These are phyloP conservation scores for Apolygus lucorum DNA, from an alignment of 1,140 invertebrate genomes.

Conservation along the genomic window DNA sequence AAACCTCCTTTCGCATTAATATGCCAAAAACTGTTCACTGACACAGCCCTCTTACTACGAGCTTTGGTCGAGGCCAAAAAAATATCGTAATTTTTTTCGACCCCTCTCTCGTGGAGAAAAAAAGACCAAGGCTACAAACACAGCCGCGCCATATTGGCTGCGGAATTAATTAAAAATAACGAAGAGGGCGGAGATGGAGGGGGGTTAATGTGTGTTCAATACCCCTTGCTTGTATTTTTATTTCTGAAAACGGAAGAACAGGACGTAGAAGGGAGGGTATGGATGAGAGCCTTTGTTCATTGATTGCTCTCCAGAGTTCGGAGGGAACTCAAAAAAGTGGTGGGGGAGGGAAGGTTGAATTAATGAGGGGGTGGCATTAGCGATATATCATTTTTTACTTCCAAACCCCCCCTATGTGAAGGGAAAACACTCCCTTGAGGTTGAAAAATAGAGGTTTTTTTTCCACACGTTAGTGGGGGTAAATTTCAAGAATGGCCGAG, in stretches of 20 bases:
- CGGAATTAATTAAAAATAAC: constrained; percentile 24
- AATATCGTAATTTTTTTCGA: not conserved
- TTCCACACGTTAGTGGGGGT: too few relatives aligned
- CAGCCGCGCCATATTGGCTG: constrained; percentile 17
- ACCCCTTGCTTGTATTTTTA: constrained; percentile 20
- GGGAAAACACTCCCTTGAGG: not conserved
- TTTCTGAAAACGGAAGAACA: not conserved
- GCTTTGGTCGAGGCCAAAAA: not conserved
- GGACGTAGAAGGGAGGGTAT: not conserved
- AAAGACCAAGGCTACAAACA: not conserved
- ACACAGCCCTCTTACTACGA: not conserved
- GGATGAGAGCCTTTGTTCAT: constrained; percentile 20
- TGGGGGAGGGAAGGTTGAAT: constrained; percentile 11
- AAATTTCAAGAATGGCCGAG: too few relatives aligned
- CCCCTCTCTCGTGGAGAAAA: not conserved
- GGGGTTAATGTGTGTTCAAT: constrained; percentile 22
- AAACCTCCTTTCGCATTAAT: not conserved
- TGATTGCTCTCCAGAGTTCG: constrained; percentile 6
- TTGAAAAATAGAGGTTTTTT: too few relatives aligned
- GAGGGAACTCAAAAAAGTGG: not conserved
- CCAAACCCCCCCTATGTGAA: not conserved
- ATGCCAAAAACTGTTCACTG: constrained; percentile 22
- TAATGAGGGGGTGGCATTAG: constrained; percentile 23
- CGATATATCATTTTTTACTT: constrained; percentile 24
- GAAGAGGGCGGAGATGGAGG: not conserved